A percentile compares a stretch with the other conserved stretches of the same genome.
These are phyloP conservation scores for Unio delphinus DNA, from an alignment of 2,888 invertebrate genomes.

Conservation along the genomic window DNA sequence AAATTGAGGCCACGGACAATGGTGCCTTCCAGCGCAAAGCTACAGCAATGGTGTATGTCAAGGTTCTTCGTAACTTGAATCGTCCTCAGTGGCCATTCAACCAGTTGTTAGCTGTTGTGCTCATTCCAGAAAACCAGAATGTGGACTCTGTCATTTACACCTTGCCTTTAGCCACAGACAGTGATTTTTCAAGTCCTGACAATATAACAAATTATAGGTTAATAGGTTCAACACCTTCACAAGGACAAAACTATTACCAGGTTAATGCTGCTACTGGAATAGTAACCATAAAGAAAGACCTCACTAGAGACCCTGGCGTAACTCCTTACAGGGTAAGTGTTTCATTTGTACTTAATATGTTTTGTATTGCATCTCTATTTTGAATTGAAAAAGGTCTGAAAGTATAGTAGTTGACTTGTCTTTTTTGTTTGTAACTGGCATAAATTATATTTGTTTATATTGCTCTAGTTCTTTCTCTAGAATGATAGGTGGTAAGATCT, in stretches of 20 bases:
- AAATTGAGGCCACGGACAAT: slow-evolving; percentile 51
- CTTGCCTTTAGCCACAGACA: slow-evolving; percentile 40
- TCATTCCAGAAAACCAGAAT: slow-evolving; percentile 40
- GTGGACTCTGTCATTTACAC: slow-evolving; percentile 14
- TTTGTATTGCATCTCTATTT: too few species aligned
- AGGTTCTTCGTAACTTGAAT: slow-evolving; percentile 45
- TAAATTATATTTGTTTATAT: too few species aligned
- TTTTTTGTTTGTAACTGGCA: too few species aligned
- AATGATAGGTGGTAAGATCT: too few species aligned
- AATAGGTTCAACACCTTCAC: background rate
- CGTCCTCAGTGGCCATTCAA: slow-evolving; percentile 28
- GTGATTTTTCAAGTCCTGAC: slow-evolving; percentile 47
- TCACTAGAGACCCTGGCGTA: slow-evolving; percentile 3
- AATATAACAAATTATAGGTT: slow-evolving; percentile 38
- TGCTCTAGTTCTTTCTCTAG: too few species aligned
- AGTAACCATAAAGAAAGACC: slow-evolving; percentile 45
- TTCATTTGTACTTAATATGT: too few species aligned
- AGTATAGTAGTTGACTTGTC: too few species aligned
- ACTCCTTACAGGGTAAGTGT: too few species aligned
- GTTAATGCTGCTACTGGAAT: slow-evolving; percentile 46
- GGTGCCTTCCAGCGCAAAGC: slow-evolving; percentile 43
- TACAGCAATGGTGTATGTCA: slow-evolving; percentile 44
- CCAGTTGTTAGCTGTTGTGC: slow-evolving; percentile 3
- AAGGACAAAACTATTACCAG: slow-evolving; percentile 34
- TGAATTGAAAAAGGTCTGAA: too few species aligned